These are phyloP conservation scores for Chironomus tepperi DNA, from an alignment of 1,140 invertebrate species.

Conservation along the genomic window DNA sequence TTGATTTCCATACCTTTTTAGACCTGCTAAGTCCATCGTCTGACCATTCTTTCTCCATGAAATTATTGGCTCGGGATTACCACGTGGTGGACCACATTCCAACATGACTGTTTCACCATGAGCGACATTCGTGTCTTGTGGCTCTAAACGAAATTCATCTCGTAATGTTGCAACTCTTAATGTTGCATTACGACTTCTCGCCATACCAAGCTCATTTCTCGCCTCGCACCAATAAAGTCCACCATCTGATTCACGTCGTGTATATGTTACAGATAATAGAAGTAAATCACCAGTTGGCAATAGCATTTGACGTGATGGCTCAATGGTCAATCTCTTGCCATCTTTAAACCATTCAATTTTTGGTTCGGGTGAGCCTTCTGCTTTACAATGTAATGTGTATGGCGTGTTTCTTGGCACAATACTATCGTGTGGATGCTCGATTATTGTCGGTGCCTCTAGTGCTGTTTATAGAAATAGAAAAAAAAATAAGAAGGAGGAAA, in stretches of 20 bases:
- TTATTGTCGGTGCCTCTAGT: conserved; percentile 57
- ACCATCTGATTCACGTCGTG: conserved; percentile 65
- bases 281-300: conserved; percentile 61
- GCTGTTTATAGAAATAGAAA: conserved; percentile 29
- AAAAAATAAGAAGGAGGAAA: conserved; percentile 25
- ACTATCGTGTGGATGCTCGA: conserved; percentile 63
- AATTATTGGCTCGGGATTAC: conserved; percentile 73
- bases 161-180: conserved; percentile 77
- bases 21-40: conserved; percentile 51
- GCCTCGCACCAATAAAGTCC: conserved; percentile 85
- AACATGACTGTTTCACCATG: conserved; percentile 75
- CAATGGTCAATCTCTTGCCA: conserved; percentile 46
- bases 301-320: conserved; percentile 46
- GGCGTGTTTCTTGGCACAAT: conserved; percentile 60
- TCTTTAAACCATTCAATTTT: conserved; percentile 58
- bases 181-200: conserved; percentile 71
- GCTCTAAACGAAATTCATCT: conserved; percentile 74
- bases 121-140: conserved; percentile 62
- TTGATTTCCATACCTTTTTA: conserved; percentile 29
- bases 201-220: conserved; percentile 66
- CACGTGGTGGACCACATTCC: conserved; percentile 76
- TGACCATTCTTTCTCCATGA: conserved; percentile 78
- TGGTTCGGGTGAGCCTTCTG: conserved; percentile 53
- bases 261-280: conserved; percentile 59
- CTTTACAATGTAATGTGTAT: conserved; percentile 56